These are phyloP conservation scores for Chloropsis cyanopogon DNA, from an alignment of 2,113 vertebrate genomes.

Conservation along the genomic window DNA sequence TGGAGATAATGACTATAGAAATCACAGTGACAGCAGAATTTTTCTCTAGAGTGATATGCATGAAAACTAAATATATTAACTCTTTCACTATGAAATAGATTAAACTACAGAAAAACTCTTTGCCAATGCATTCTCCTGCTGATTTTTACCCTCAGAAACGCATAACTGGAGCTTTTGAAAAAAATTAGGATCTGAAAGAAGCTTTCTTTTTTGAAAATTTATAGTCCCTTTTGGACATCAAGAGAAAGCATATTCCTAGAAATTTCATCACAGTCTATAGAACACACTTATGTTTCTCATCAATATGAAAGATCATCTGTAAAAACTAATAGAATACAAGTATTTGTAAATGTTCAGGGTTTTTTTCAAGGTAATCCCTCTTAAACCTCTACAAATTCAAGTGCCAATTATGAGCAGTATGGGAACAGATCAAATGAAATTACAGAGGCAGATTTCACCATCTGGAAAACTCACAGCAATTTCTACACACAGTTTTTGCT, in stretches of 20 bases:
- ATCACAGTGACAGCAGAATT: background rate
- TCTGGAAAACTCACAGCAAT: background rate
- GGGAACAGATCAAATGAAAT: background rate
- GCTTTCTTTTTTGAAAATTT: background rate
- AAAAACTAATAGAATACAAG: background rate
- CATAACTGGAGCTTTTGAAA: background rate
- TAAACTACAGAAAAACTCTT: background rate
- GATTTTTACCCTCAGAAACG: background rate
- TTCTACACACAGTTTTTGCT: background rate
- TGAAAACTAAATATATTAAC: background rate
- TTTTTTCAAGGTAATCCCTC: background rate
- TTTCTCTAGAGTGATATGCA: background rate
- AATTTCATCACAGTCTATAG: background rate
- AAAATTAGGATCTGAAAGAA: background rate
- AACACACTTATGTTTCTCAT: background rate
- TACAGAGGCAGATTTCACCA: background rate
- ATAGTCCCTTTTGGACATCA: background rate
- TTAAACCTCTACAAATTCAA: background rate
- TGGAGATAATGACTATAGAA: background rate
- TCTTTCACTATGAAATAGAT: background rate
- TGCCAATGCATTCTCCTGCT: background rate
- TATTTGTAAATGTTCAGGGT: background rate
- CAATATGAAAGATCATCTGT: background rate
- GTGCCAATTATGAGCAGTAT: background rate
- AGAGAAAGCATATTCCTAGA: background rate